A percentile compares a stretch with the other conserved stretches of the same genome.
Conservation (phyloP, 1,140 invertebrate species). For the Drosophila seguyi region DNA sequence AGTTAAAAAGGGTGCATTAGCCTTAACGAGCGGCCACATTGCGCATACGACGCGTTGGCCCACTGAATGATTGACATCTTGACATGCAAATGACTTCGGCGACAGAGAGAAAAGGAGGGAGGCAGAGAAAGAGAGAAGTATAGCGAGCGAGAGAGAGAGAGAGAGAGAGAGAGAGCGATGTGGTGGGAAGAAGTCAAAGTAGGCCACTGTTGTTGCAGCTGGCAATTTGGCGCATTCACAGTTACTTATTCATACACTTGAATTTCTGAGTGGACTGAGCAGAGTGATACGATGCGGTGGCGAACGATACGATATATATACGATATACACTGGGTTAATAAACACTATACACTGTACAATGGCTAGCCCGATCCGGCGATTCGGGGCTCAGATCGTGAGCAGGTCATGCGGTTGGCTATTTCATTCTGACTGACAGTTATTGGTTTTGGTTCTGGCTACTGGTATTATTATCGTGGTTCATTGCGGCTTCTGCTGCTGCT, state of each 20-base stretch:
- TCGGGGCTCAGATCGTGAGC: conserved; percentile 43
- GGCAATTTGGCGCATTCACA: conserved; percentile 67
- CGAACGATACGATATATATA: conserved; percentile 41
- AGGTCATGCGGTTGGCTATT: conserved; percentile 67
- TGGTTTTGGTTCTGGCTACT: conserved; percentile 46
- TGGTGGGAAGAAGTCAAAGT: conserved; percentile 38
- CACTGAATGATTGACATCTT: conserved; percentile 69
- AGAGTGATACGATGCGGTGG: conserved; percentile 33
- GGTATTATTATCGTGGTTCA: conserved; percentile 18
- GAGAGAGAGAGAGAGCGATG: conserved; percentile 20
- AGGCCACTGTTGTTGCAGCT: conserved; percentile 54
- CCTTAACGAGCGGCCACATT: conserved; percentile 61
- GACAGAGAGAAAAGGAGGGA: conserved; percentile 45
- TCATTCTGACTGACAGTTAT: conserved; percentile 66
- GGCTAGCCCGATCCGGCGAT: conserved; percentile 21
- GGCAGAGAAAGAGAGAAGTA: conserved; percentile 20
- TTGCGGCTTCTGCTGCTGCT: conserved; percentile 24
- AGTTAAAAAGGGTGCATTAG: conserved; percentile 73
- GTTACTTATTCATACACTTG: conserved; percentile 57
- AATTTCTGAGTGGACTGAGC: conserved; percentile 34
- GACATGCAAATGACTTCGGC: conserved; percentile 73
- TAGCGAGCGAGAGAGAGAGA: conserved; percentile 6
- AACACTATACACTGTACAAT: conserved; percentile 44
- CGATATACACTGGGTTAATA: conserved; percentile 25
- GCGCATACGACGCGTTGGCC: conserved; percentile 61